Conservation (phyloP, 1,140 invertebrate genomes). For the Propsilocerus akamusi region DNA sequence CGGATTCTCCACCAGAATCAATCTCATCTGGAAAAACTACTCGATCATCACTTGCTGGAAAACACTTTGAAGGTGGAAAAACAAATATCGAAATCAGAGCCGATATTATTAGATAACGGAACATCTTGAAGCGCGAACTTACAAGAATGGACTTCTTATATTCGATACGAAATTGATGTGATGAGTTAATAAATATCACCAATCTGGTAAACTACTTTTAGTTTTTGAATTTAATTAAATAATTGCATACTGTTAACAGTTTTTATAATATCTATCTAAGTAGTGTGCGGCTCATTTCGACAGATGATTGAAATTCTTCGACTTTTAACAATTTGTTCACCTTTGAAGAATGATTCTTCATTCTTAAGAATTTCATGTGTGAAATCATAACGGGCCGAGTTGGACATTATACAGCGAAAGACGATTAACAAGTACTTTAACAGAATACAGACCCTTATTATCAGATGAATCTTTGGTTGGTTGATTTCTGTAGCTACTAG, state of each 20-base stretch:
- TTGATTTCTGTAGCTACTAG: slow-evolving; percentile 8
- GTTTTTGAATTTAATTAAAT: too few species aligned
- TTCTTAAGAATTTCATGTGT: slow-evolving; percentile 79
- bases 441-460: slow-evolving; percentile 22
- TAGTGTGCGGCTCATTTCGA: slow-evolving; percentile 69
- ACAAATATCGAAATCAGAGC: too few species aligned
- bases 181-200: too few species aligned
- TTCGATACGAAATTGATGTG: too few species aligned
- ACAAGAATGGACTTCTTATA: too few species aligned
- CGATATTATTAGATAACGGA: too few species aligned
- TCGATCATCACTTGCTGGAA: neutral
- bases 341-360: slow-evolving; percentile 55
- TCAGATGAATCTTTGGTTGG: slow-evolving; percentile 8
- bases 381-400: slow-evolving; percentile 67
- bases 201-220: too few species aligned
- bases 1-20: neutral
- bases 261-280: too few species aligned
- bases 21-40: neutral
- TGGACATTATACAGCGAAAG: slow-evolving; percentile 90
- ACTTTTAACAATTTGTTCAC: slow-evolving; percentile 35
- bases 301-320: slow-evolving; percentile 84
- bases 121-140: too few species aligned
- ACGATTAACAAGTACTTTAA: slow-evolving; percentile 61
- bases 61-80: too few species aligned
- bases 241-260: too few species aligned